phyloP scores from a whole-genome alignment of 1,140 invertebrate genomes.

The Pantala flavescens region DNA sequence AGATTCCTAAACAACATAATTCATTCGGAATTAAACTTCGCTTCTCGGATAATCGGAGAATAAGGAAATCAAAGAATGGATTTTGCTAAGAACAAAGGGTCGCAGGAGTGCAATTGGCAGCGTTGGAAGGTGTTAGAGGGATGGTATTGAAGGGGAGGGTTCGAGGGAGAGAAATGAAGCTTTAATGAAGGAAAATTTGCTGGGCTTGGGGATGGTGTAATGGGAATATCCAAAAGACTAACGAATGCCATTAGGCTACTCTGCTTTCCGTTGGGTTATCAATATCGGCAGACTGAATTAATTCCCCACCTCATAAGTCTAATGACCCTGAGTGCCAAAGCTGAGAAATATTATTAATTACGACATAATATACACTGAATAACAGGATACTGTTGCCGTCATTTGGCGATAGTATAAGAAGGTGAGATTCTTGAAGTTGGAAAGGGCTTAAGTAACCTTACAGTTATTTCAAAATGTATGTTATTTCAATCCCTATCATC shows the following conservation, averaged over 20 bases:
- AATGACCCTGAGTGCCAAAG: not conserved
- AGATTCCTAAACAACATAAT: no score
- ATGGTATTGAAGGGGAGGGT: not conserved
- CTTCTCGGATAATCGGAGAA: no score
- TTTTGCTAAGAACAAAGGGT: no score
- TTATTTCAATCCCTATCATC: no score
- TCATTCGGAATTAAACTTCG: no score
- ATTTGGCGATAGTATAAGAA: no score
- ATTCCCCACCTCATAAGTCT: not conserved
- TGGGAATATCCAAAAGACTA: not conserved
- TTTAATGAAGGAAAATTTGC: constrained; percentile 6
- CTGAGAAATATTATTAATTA: not conserved
- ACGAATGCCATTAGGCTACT: constrained; percentile 5
- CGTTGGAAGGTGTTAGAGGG: not conserved
- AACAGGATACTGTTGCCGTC: no score
- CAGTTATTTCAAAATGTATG: no score
- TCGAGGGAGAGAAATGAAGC: not conserved
- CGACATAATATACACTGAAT: not conserved
- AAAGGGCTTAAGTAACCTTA: no score
- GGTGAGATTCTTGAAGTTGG: no score
- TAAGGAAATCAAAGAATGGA: no score
- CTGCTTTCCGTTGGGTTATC: not conserved
- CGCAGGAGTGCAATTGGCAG: no score
- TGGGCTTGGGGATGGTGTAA: not conserved
- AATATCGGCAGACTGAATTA: not conserved